These are phyloP conservation scores for Amblyopsis rosae DNA, from an alignment of 2,113 vertebrate species.

Conservation along the genomic window DNA sequence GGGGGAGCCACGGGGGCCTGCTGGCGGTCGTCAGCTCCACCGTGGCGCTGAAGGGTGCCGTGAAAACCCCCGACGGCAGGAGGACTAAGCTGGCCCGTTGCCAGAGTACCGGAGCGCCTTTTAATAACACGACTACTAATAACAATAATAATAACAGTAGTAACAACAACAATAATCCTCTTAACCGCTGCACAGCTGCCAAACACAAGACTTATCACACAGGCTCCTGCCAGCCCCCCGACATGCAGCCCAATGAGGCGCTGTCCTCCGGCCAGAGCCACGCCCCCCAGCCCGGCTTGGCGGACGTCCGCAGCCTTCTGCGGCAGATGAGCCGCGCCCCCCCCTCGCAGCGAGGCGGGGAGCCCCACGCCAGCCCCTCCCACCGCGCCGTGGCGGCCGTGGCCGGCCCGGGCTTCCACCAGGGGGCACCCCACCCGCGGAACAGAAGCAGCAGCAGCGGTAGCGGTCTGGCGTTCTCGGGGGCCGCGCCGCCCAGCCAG, in stretches of 20 bases:
- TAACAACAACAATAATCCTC: conserved; percentile 12
- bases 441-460: conserved; percentile 1
- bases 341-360: conserved; percentile 75
- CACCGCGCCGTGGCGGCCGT: conserved; percentile 78
- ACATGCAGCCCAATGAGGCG: conserved; percentile 70
- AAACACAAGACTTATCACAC: conserved; percentile 80
- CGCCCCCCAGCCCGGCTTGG: conserved; percentile 82
- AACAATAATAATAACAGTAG: too few relatives aligned
- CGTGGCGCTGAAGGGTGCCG: conserved; percentile 73
- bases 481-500: conserved; percentile 79
- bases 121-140: too few relatives aligned
- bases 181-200: conserved; percentile 79
- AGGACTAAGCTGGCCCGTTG: conserved; percentile 87
- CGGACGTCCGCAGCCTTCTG: conserved; percentile 89
- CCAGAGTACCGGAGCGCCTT: conserved; percentile 85
- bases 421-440: conserved; percentile 69
- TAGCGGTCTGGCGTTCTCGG: conserved; percentile 67
- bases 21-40: conserved; percentile 86
- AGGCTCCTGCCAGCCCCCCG: conserved; percentile 81
- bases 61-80: conserved; percentile 91
- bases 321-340: conserved; percentile 87
- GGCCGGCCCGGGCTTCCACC: conserved; percentile 68
- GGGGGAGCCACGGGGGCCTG: conserved; percentile 83
- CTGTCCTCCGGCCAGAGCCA: conserved; percentile 81
- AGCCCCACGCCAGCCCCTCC: conserved; percentile 82